A percentile compares a stretch with the other conserved stretches of the same genome.
Conservation (phyloP, 1,140 invertebrate genomes). For the Pogonomyrmex barbatus region DNA sequence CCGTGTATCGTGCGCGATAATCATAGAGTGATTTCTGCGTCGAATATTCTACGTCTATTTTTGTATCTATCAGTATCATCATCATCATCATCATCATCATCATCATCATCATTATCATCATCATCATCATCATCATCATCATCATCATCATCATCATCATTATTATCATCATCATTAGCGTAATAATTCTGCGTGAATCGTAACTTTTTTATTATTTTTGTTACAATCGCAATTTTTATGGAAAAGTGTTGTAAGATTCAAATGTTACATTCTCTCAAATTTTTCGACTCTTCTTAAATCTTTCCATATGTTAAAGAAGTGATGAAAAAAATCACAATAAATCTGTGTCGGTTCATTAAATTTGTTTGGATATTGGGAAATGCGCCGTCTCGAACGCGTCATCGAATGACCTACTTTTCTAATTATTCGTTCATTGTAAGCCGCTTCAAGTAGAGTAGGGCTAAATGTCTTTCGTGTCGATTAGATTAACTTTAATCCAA, state of each 20-base stretch:
- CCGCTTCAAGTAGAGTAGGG: slow-evolving; percentile 11
- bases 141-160: not conserved
- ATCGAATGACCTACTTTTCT: slow-evolving; percentile 69
- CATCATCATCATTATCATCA: not conserved
- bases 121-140: not conserved
- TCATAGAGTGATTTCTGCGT: not conserved
- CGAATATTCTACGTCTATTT: not conserved
- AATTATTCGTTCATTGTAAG: slow-evolving; percentile 68
- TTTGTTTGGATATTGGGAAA: slow-evolving; percentile 49
- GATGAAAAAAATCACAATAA: not conserved
- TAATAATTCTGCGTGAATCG: not conserved
- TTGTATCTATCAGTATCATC: not conserved
- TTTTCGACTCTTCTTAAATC: not conserved
- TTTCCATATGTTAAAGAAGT: not conserved
- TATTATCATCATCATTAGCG: no score
- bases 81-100: not conserved
- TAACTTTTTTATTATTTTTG: not conserved
- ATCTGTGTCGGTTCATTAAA: not conserved
- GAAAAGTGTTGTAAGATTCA: not conserved
- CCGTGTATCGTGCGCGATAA: not conserved
- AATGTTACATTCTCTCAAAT: not conserved
- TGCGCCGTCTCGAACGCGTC: slow-evolving; percentile 45
- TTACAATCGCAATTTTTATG: not conserved
- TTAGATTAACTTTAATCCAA: slow-evolving; percentile 61
- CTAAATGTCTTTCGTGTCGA: slow-evolving; percentile 54